Conservation (phyloP, 2,888 invertebrate species). For the Caenorhabditis sp. region DNA sequence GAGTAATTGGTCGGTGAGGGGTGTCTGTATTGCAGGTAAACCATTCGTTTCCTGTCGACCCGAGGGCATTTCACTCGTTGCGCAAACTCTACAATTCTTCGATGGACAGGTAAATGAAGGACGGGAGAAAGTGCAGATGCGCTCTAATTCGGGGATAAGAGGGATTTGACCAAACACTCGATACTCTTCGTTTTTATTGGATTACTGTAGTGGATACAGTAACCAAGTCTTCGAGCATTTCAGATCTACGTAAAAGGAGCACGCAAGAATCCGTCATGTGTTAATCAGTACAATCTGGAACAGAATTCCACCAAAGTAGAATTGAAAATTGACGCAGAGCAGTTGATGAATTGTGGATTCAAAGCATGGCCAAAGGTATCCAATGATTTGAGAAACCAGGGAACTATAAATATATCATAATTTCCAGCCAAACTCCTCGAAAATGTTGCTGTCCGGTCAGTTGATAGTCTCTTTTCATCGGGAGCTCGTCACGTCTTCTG, state of each 20-base stretch:
- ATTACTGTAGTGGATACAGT: not conserved
- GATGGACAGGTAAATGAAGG: constrained; percentile 45
- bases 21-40: constrained; percentile 39
- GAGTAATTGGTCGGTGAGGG: not conserved
- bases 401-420: too few relatives aligned
- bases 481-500: constrained; percentile 43
- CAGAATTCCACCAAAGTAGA: constrained; percentile 33
- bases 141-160: constrained; percentile 4
- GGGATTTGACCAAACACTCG: not conserved
- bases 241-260: constrained; percentile 52
- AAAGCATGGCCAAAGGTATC: constrained; percentile 37
- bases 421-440: constrained; percentile 48
- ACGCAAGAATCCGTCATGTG: constrained; percentile 17
- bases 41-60: constrained; percentile 56
- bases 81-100: constrained; percentile 32
- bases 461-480: constrained; percentile 51
- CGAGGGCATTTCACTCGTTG: constrained; percentile 49
- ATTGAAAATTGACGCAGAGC: constrained; percentile 23
- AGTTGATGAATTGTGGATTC: constrained; percentile 51
- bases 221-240: not conserved
- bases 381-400: too few relatives aligned
- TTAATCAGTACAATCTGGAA: not conserved
- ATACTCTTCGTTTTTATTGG: too few relatives aligned
- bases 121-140: constrained; percentile 7
- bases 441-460: constrained; percentile 35